Percentiles rank a stretch among this genome's conserved stretches.
phyloP scores from a whole-genome alignment of 2,113 vertebrate genomes.

The Mus musculus region DNA sequence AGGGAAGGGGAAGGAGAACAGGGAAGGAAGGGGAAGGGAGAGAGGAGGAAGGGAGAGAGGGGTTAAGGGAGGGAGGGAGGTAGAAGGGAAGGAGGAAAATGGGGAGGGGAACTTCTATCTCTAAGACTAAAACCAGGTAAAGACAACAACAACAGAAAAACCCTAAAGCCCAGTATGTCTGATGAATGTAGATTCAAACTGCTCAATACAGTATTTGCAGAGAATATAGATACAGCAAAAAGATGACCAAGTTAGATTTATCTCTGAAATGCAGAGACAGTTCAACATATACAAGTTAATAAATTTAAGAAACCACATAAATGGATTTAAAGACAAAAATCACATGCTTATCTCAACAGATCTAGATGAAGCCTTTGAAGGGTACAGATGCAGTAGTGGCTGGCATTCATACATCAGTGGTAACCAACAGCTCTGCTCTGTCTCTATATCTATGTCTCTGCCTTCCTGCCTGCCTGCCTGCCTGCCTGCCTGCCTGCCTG shows the following conservation, averaged over 20 bases:
- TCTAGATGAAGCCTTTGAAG: neutral
- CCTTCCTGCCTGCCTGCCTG: too few species aligned
- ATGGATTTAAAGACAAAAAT: neutral
- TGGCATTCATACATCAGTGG: neutral
- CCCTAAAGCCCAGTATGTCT: neutral
- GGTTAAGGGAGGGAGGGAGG: neutral
- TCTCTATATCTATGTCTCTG: neutral
- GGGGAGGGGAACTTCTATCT: neutral
- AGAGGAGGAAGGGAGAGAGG: rapidly evolving
- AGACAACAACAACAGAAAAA: neutral
- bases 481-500: too few species aligned
- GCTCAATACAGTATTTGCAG: neutral
- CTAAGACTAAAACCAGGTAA: neutral
- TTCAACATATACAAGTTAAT: neutral
- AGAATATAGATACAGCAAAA: neutral
- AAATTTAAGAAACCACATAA: neutral
- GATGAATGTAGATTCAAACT: neutral
- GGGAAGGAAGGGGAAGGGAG: neutral
- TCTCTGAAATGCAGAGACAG: neutral
- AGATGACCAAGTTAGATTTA: neutral
- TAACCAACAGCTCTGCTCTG: neutral
- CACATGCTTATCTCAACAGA: neutral
- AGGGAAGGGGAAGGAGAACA: rapidly evolving
- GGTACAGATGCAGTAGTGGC: neutral
- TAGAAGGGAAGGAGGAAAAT: rapidly evolving